Conservation (phyloP, 1,140 invertebrate genomes). For the Nilaparvata lugens region DNA sequence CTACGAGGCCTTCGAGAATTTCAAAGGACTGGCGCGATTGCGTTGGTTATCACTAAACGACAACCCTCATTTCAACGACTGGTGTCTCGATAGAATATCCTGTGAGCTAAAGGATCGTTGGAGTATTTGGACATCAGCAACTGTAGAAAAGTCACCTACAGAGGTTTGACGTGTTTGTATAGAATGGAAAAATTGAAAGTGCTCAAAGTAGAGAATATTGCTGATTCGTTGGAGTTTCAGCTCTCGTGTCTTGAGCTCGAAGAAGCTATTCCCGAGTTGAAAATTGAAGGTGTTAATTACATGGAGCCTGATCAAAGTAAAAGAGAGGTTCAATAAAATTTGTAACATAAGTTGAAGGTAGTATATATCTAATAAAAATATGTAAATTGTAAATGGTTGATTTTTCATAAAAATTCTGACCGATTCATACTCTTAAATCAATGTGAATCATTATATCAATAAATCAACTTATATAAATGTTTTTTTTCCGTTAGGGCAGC, state of each 20-base stretch:
- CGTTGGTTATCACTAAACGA: conserved; percentile 54
- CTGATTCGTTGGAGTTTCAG: conserved; percentile 41
- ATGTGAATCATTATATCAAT: no score
- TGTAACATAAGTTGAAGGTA: no score
- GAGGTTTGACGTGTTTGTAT: conserved; percentile 54
- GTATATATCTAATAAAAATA: no score
- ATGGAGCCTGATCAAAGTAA: neutral
- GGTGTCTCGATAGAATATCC: conserved; percentile 57
- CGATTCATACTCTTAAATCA: no score
- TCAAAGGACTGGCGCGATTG: conserved; percentile 47
- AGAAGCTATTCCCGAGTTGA: conserved; percentile 36
- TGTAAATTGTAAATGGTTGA: no score
- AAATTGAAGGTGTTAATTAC: conserved; percentile 28
- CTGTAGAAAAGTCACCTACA: conserved; percentile 51
- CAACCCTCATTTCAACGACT: conserved; percentile 60
- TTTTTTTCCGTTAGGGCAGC: no score
- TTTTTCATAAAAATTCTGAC: no score
- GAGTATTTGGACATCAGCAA: conserved; percentile 64
- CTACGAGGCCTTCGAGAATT: conserved; percentile 60
- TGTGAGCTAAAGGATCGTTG: conserved; percentile 46
- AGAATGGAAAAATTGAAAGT: conserved; percentile 44
- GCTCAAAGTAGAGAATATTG: conserved; percentile 42
- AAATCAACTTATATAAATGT: no score
- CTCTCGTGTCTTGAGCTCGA: conserved; percentile 47
- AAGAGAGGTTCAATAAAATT: no score